These are phyloP conservation scores for Ganaspis brasiliensis DNA, from an alignment of 2,888 invertebrate genomes.

Conservation along the genomic window DNA sequence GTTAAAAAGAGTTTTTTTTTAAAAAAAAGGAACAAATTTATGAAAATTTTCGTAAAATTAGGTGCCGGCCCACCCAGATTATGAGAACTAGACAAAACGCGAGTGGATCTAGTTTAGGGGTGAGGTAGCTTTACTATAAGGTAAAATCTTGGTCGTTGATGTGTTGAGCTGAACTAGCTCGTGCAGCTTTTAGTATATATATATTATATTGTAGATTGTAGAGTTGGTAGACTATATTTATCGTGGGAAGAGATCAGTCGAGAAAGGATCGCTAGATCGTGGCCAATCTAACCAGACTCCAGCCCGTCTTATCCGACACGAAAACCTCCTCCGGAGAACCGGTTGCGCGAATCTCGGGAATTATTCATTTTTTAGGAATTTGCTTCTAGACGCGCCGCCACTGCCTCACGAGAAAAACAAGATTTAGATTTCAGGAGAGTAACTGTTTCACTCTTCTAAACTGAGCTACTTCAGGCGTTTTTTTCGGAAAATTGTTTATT, in stretches of 20 bases:
- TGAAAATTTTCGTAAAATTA: too few species aligned
- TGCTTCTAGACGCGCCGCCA: not conserved
- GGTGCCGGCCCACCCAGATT: too few species aligned
- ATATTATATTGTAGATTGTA: not conserved
- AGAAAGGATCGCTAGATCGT: constrained; percentile 53
- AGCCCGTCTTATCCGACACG: constrained; percentile 39
- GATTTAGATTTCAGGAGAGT: constrained; percentile 33
- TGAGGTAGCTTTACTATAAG: too few species aligned
- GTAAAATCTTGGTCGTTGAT: too few species aligned
- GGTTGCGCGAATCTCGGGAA: constrained; percentile 37
- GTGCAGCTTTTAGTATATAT: too few species aligned
- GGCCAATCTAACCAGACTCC: constrained; percentile 51
- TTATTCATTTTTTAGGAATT: constrained; percentile 42
- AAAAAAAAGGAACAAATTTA: too few species aligned
- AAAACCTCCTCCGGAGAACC: constrained; percentile 40
- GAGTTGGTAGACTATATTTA: constrained; percentile 54
- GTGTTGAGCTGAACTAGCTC: too few species aligned
- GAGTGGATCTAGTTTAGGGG: too few species aligned
- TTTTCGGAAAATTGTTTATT: too few species aligned
- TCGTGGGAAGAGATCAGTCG: constrained; percentile 56
- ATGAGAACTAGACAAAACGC: too few species aligned
- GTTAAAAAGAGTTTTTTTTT: too few species aligned
- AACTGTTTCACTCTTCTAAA: not conserved
- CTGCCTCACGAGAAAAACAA: constrained; percentile 11
- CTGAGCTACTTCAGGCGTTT: too few species aligned